Conservation (phyloP, 1,140 invertebrate genomes). For the Drosophila miranda region DNA sequence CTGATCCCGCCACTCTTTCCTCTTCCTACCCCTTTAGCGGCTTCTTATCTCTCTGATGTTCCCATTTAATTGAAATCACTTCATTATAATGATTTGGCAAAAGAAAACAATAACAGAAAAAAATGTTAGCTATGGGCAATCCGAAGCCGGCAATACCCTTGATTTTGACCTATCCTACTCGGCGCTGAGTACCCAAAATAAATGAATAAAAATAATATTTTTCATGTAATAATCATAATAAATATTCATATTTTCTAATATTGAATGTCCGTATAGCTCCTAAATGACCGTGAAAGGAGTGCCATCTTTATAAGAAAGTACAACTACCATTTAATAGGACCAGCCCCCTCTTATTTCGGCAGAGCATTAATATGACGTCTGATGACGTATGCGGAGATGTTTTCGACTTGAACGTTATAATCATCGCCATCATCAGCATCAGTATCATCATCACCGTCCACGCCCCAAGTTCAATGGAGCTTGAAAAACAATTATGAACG, state of each 20-base stretch:
- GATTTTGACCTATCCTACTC: not conserved
- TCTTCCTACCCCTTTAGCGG: constrained; percentile 7
- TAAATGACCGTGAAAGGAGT: too few relatives aligned
- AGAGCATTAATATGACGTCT: constrained; percentile 25
- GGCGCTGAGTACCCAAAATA: too few relatives aligned
- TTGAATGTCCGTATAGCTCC: too few relatives aligned
- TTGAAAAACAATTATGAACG: constrained; percentile 71
- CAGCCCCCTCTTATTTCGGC: too few relatives aligned
- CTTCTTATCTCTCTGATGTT: constrained; percentile 21
- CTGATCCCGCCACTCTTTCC: not conserved
- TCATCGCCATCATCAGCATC: constrained; percentile 35
- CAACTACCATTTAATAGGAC: not conserved
- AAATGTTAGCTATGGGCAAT: not conserved
- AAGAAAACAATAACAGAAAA: constrained; percentile 42
- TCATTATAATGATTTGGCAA: constrained; percentile 41
- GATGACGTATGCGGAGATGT: constrained; percentile 66
- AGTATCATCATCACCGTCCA: constrained; percentile 36
- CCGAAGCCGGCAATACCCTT: constrained; percentile 18
- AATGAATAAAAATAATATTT: too few relatives aligned
- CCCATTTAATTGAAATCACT: constrained; percentile 42
- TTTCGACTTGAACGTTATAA: constrained; percentile 47
- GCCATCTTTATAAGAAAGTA: too few relatives aligned
- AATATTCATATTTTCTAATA: not conserved
- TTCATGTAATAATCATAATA: not conserved
- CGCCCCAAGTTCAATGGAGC: constrained; percentile 66